These are phyloP conservation scores for Phoxinus dragarum DNA, from an alignment of 2,797 vertebrate genomes.

Conservation along the genomic window DNA sequence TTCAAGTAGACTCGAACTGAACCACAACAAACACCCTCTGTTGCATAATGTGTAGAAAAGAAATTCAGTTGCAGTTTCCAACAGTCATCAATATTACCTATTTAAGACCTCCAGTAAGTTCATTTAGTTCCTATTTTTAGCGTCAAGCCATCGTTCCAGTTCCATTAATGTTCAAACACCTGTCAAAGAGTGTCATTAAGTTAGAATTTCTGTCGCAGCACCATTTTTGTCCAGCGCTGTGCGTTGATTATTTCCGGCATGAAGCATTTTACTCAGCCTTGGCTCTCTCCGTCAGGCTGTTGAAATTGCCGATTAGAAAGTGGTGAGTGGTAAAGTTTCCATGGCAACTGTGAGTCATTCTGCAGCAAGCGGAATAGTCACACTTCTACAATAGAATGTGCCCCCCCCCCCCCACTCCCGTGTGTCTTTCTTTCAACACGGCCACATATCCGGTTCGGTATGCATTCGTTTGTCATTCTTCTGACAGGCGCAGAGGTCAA, in stretches of 20 bases:
- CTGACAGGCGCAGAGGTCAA: constrained; percentile 4
- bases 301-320: constrained; percentile 74
- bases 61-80: background rate
- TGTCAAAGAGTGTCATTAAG: background rate
- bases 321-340: constrained; percentile 77
- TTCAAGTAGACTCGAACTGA: background rate
- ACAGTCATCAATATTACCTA: background rate
- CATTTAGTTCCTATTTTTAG: background rate
- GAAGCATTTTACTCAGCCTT: constrained; percentile 35
- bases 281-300: constrained; percentile 51
- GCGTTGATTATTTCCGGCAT: constrained; percentile 43
- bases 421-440: constrained; percentile 45
- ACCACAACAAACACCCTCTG: background rate
- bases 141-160: background rate
- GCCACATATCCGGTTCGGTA: constrained; percentile 25
- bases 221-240: constrained; percentile 43
- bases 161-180: background rate
- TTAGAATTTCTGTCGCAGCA: constrained; percentile 24
- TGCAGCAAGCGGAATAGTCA: constrained; percentile 83
- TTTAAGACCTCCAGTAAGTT: constrained; percentile 5
- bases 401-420: constrained; percentile 45
- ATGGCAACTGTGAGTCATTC: constrained; percentile 85
- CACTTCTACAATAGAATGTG: constrained; percentile 72
- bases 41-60: background rate
- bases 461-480: constrained; percentile 31